Percentiles rank a stretch among this genome's conserved stretches.
These are phyloP conservation scores for Bombus confusus DNA, from an alignment of 1,140 invertebrate genomes.

Conservation along the genomic window DNA sequence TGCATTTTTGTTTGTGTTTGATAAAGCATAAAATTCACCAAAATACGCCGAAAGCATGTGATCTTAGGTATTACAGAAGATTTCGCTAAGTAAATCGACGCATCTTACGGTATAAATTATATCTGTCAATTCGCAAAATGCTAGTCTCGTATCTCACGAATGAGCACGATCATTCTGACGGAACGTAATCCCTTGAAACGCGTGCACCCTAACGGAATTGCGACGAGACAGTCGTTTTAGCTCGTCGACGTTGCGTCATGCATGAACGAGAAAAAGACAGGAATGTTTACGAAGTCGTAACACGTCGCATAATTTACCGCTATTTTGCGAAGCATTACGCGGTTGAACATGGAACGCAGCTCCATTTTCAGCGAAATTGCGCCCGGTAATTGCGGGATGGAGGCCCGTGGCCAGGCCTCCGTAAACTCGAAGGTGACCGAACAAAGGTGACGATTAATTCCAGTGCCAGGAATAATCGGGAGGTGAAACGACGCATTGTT, in stretches of 20 bases:
- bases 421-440: neutral
- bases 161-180: too few species aligned
- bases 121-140: neutral
- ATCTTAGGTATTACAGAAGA: neutral
- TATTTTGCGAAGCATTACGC: conserved; percentile 24
- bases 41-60: too few species aligned
- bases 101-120: neutral
- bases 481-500: conserved; percentile 35
- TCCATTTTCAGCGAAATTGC: conserved; percentile 6
- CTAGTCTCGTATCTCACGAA: too few species aligned
- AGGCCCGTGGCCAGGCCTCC: neutral
- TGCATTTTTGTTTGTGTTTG: too few species aligned
- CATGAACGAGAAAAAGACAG: too few species aligned
- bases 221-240: neutral
- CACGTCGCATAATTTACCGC: conserved; percentile 32
- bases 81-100: neutral
- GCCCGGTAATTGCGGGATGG: neutral
- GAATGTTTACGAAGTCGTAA: conserved; percentile 3
- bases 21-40: too few species aligned
- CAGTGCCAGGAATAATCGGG: conserved; percentile 48
- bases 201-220: neutral
- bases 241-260: too few species aligned
- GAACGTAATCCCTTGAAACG: neutral
- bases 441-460: conserved; percentile 51
- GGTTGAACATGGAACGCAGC: neutral